Percentiles rank a stretch among this genome's conserved stretches.
Evolutionary conservation across 2,113 vertebrate species (phyloP).

Genomic region (Odontesthes bonariensis): DNA sequence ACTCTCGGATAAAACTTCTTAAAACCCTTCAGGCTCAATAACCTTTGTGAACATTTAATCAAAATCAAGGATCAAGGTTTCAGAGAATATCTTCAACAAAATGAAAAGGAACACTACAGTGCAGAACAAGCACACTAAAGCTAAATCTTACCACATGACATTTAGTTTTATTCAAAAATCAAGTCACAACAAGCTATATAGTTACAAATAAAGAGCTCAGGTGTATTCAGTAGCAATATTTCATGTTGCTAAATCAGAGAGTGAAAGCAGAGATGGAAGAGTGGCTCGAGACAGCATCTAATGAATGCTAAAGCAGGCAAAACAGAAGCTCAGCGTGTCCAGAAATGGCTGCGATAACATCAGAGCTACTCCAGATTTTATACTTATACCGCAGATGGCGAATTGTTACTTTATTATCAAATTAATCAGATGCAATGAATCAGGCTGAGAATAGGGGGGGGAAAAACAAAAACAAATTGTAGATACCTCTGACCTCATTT

Average conservation of each 20-base stretch:
- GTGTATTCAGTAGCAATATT: neutral
- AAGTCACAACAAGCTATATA: conserved; percentile 18
- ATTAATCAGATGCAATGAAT: neutral
- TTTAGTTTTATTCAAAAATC: conserved; percentile 21
- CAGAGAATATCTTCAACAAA: conserved; percentile 85
- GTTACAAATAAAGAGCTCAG: neutral
- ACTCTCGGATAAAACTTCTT: conserved; percentile 99
- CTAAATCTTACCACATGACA: conserved; percentile 2
- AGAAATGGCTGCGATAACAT: no score
- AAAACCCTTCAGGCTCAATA: conserved; percentile 99
- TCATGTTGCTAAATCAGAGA: conserved; percentile 19
- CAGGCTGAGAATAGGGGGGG: neutral
- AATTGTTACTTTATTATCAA: neutral
- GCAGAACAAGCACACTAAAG: conserved; percentile 55
- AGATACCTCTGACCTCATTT: neutral
- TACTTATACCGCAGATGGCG: no score
- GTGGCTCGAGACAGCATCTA: conserved; percentile 9
- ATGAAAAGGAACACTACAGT: conserved; percentile 26
- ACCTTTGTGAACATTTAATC: conserved; percentile 99
- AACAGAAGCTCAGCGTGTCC: conserved; percentile 6
- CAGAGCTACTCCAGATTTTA: no score
- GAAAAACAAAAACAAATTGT: neutral
- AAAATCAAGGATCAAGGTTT: conserved; percentile 92
- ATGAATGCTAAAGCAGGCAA: neutral
- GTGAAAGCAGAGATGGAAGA: conserved; percentile 48